Conservation (phyloP, 1,140 invertebrate genomes). For the Neotoxoptera formosana region DNA sequence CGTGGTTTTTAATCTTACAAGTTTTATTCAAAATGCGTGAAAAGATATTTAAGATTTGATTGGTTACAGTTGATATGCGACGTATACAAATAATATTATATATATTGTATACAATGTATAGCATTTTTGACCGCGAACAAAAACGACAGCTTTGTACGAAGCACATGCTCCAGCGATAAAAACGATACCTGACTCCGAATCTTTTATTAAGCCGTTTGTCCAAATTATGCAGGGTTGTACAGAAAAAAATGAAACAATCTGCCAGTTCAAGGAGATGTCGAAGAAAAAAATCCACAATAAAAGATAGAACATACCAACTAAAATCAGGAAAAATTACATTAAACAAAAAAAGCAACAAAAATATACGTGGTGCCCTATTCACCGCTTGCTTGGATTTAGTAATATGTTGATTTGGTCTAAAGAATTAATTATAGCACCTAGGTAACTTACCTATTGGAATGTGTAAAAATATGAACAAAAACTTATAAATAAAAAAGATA, state of each 20-base stretch:
- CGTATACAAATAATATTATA: too few relatives aligned
- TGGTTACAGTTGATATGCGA: not conserved
- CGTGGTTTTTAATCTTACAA: not conserved
- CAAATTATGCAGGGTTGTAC: not conserved
- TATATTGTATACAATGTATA: not conserved
- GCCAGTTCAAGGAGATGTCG: not conserved
- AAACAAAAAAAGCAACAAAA: not conserved
- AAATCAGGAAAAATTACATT: not conserved
- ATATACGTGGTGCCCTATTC: not conserved
- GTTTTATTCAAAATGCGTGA: not conserved
- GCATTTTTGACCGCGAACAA: not conserved
- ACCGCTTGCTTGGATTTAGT: not conserved
- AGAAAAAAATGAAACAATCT: not conserved
- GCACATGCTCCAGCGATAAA: not conserved
- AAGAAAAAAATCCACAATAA: not conserved
- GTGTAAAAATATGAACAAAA: not conserved
- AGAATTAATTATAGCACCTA: not conserved
- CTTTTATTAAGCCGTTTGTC: not conserved
- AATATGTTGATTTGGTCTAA: not conserved
- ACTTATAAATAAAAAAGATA: not conserved
- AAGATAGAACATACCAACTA: not conserved
- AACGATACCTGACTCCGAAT: not conserved
- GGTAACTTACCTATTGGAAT: not conserved
- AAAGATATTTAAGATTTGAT: not conserved
- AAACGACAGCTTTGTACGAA: not conserved